phyloP scores from a whole-genome alignment of 2,888 invertebrate species.

The Colletes collaris region DNA sequence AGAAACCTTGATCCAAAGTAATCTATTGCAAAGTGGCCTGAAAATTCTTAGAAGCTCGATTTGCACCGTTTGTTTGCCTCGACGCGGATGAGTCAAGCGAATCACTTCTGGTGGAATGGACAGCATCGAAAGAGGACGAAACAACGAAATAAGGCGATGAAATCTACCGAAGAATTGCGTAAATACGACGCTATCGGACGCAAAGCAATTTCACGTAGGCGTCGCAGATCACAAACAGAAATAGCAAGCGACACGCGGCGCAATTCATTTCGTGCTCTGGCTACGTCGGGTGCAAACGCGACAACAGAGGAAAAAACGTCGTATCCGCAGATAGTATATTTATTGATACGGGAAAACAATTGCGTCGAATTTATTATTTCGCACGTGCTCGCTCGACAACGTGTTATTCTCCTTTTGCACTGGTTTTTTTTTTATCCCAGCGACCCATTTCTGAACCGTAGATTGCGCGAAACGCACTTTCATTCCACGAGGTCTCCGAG shows the following conservation, averaged over 20 bases:
- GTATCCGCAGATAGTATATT: conserved; percentile 69
- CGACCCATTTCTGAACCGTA: conserved; percentile 4
- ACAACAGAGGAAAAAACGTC: conserved; percentile 50
- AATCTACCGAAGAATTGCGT: conserved; percentile 49
- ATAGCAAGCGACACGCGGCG: conserved; percentile 54
- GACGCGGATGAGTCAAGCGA: too few species aligned
- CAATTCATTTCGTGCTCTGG: conserved; percentile 65
- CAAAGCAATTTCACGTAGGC: conserved; percentile 52
- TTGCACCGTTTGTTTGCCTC: too few species aligned
- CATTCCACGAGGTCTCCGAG: neutral
- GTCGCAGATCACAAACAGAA: conserved; percentile 49
- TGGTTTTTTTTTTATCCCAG: neutral
- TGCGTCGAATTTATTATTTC: conserved; percentile 71
- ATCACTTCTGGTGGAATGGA: too few species aligned
- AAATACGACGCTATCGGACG: conserved; percentile 35
- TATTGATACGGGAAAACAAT: conserved; percentile 74
- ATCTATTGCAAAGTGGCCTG: too few species aligned
- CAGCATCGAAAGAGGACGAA: neutral
- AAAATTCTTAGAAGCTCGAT: too few species aligned
- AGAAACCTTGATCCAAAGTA: too few species aligned
- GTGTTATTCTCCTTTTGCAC: conserved; percentile 43
- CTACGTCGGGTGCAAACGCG: conserved; percentile 49
- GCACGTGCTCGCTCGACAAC: conserved; percentile 46
- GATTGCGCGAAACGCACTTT: conserved; percentile 7
- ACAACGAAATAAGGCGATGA: neutral